A percentile compares a stretch with the other conserved stretches of the same genome.
Evolutionary conservation across 2,113 vertebrate species (phyloP).

Genomic region (Arvicanthis niloticus): DNA sequence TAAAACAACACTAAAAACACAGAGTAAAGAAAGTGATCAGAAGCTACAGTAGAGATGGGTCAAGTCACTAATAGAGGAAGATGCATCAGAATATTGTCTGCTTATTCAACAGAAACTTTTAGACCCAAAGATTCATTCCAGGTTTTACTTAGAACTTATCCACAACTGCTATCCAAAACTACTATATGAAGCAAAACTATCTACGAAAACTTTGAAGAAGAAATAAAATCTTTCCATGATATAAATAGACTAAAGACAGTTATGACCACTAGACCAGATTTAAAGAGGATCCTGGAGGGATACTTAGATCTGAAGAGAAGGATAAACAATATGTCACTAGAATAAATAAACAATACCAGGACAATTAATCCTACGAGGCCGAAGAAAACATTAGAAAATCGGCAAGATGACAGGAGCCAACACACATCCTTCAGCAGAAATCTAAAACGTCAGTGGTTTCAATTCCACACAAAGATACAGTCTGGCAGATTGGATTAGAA

Average conservation of each 20-base stretch:
- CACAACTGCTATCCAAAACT: neutral
- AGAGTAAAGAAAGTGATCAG: neutral
- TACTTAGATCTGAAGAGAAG: neutral
- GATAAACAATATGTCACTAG: neutral
- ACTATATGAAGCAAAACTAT: neutral
- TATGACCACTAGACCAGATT: neutral
- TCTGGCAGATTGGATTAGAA: neutral
- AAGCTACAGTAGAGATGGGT: neutral
- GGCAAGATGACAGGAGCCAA: neutral
- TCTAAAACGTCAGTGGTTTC: neutral
- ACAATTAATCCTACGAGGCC: neutral
- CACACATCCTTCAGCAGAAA: too few relatives aligned
- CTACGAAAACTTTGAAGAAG: neutral
- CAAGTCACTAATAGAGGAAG: neutral
- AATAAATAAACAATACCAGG: neutral
- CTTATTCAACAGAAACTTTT: neutral
- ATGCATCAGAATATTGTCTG: neutral
- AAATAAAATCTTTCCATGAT: neutral
- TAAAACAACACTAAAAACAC: neutral
- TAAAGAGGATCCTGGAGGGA: neutral
- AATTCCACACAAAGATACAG: neutral
- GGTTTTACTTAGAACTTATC: neutral
- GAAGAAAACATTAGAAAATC: neutral
- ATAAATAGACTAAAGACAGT: neutral
- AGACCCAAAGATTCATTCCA: neutral